Evolutionary conservation across 23 tunicate species (phyloP).

Genomic region (Botrylloides violaceus): DNA sequence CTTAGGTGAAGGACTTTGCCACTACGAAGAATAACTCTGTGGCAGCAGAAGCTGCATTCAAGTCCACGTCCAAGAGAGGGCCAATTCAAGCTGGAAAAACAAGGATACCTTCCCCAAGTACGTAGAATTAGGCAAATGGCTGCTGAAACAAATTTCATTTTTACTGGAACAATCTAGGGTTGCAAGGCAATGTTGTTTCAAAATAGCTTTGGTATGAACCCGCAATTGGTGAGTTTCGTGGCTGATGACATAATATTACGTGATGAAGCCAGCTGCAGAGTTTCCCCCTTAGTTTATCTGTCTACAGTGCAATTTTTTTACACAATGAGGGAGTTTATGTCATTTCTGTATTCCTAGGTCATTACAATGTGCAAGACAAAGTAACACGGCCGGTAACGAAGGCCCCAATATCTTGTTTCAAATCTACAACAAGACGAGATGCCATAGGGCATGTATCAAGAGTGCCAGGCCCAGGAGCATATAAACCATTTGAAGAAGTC

Average conservation of each 20-base stretch:
- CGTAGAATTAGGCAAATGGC: no score
- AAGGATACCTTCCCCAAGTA: slow-evolving; percentile 79
- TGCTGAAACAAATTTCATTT: no score
- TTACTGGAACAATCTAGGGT: no score
- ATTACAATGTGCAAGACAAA: slow-evolving; percentile 55
- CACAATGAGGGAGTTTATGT: no score
- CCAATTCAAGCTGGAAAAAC: slow-evolving; percentile 48
- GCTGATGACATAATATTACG: no score
- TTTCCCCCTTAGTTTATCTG: no score
- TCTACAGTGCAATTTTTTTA: no score
- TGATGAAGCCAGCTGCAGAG: no score
- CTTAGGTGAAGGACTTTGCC: slow-evolving; percentile 41
- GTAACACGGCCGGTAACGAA: slow-evolving; percentile 11
- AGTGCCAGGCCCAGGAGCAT: slow-evolving; percentile 81
- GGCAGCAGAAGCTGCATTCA: slow-evolving; percentile 75
- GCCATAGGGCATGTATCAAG: slow-evolving; percentile 21
- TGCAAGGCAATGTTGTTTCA: no score
- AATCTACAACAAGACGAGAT: slow-evolving; percentile 58
- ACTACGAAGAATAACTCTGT: slow-evolving; percentile 37
- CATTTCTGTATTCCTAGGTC: no score
- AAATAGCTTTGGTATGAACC: no score
- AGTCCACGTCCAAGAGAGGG: slow-evolving; percentile 62
- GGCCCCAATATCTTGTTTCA: slow-evolving; percentile 73
- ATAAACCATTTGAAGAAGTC: slow-evolving; percentile 56
- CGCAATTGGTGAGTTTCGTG: no score